A percentile compares a stretch with the other conserved stretches of the same genome.
Evolutionary conservation across 2,113 vertebrate genomes (phyloP).

Genomic region (Azemiops feae): DNA sequence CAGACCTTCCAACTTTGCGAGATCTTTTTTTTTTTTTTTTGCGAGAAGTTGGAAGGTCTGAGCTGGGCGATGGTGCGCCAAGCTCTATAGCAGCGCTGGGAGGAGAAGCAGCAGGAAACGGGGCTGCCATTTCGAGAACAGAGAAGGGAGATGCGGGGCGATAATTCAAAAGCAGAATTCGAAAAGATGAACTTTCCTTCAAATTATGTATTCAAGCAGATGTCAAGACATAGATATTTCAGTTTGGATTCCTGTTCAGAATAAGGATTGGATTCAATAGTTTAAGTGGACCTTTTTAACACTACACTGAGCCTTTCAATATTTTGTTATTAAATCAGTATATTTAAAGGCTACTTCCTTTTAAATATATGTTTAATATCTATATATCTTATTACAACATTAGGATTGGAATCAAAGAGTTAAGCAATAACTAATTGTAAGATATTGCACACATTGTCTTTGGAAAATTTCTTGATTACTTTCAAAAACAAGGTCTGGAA

Average conservation of each 20-base stretch:
- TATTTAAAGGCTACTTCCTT: neutral
- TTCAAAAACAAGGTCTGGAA: neutral
- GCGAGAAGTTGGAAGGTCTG: too few relatives aligned
- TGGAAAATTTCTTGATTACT: neutral
- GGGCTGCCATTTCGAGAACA: too few relatives aligned
- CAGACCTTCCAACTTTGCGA: too few relatives aligned
- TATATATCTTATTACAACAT: accelerated
- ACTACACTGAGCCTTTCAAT: neutral
- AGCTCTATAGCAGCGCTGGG: too few relatives aligned
- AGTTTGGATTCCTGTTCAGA: neutral
- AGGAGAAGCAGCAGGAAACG: too few relatives aligned
- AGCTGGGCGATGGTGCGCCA: too few relatives aligned
- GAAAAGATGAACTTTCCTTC: neutral
- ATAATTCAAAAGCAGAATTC: neutral
- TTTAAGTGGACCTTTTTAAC: neutral
- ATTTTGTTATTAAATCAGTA: neutral
- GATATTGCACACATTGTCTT: neutral
- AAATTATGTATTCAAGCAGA: neutral
- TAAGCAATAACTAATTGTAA: neutral
- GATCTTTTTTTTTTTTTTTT: too few relatives aligned
- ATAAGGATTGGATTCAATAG: neutral
- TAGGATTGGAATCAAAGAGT: neutral
- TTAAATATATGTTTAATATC: neutral
- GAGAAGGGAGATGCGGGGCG: too few relatives aligned
- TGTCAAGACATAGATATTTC: neutral